Conservation (phyloP, 2,797 vertebrate genomes). For the Hypotaenidia okinawae region DNA sequence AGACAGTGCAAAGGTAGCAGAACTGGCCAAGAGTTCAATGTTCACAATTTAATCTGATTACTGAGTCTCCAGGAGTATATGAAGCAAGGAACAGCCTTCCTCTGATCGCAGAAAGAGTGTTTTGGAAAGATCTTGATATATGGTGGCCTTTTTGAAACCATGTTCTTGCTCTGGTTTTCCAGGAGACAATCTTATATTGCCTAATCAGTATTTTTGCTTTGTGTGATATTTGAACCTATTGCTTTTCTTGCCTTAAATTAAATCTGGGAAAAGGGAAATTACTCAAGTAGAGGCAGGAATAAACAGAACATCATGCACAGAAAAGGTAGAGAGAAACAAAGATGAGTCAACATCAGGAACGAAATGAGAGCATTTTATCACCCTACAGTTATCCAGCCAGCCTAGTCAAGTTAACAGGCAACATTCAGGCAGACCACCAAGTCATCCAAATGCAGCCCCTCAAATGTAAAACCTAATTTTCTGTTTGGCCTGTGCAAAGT, state of each 20-base stretch:
- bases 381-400: not conserved
- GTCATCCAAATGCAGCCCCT: not conserved
- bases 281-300: not conserved
- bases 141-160: not conserved
- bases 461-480: not conserved
- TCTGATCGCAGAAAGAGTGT: not conserved
- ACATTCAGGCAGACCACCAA: not conserved
- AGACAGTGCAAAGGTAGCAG: not conserved
- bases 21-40: not conserved
- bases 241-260: not conserved
- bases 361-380: not conserved
- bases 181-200: not conserved
- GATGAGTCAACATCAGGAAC: not conserved
- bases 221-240: not conserved
- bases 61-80: not conserved
- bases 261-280: not conserved
- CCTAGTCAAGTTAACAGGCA: not conserved
- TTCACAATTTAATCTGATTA: not conserved
- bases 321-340: not conserved
- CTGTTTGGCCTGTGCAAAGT: not conserved
- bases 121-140: not conserved
- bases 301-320: not conserved
- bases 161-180: not conserved
- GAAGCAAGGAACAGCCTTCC: not conserved
- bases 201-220: not conserved